Conservation (phyloP, 2,797 vertebrate species). For the Thunnus albacares region DNA sequence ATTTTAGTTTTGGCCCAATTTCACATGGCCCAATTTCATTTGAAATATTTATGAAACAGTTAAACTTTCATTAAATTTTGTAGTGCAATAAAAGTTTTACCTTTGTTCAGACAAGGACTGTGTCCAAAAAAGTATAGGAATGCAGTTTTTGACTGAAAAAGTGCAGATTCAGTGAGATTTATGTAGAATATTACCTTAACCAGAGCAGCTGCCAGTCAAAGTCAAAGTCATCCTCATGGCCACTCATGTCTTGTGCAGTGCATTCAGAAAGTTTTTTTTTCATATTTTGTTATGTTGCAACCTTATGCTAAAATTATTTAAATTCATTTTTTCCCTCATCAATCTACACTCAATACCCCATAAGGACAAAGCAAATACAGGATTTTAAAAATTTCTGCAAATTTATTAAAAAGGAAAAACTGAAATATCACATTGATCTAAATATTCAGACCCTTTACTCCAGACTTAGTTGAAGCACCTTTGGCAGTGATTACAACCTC, state of each 20-base stretch:
- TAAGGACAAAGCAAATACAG: too few species aligned
- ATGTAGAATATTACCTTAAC: background rate
- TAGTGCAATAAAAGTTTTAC: slow-evolving; percentile 18
- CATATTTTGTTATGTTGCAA: too few species aligned
- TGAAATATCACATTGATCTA: too few species aligned
- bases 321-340: too few species aligned
- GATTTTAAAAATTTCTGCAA: too few species aligned
- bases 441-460: background rate
- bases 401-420: too few species aligned
- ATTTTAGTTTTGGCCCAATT: slow-evolving; percentile 2
- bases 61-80: slow-evolving; percentile 16
- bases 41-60: slow-evolving; percentile 34
- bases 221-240: background rate
- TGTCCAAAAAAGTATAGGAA: background rate
- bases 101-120: slow-evolving; percentile 25
- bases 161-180: slow-evolving; percentile 4
- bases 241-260: background rate
- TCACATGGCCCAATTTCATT: background rate
- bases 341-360: too few species aligned
- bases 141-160: background rate
- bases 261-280: too few species aligned
- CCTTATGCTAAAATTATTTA: too few species aligned
- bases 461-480: background rate
- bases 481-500: slow-evolving; percentile 12
- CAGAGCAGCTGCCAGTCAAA: background rate